These are phyloP conservation scores for Platerodrilus igneus DNA, from an alignment of 2,888 invertebrate genomes.

Conservation along the genomic window DNA sequence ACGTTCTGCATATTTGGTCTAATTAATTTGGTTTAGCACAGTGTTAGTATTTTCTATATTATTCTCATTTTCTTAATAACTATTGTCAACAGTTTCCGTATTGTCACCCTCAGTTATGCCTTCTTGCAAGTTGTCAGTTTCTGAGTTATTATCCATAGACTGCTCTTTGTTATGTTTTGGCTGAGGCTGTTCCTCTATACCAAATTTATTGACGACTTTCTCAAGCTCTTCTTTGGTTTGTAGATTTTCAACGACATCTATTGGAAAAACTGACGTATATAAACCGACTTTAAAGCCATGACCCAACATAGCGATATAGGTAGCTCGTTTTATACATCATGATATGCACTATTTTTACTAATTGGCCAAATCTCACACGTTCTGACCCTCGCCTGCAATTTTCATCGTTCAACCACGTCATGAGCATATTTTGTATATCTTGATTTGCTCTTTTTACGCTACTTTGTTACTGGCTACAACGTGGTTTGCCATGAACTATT, in stretches of 20 bases:
- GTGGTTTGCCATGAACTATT: constrained; percentile 22
- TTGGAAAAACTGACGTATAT: constrained; percentile 17
- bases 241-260: constrained; percentile 19
- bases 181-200: no score
- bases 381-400: constrained; percentile 18
- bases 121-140: no score
- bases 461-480: constrained; percentile 17
- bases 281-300: constrained; percentile 19
- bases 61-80: no score
- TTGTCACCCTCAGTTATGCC: no score
- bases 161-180: no score
- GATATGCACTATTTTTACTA: constrained; percentile 24
- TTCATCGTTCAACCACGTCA: constrained; percentile 18
- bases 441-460: constrained; percentile 17
- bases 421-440: constrained; percentile 20
- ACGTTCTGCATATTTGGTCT: no score
- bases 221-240: constrained; percentile 21
- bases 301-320: constrained; percentile 22
- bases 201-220: constrained; percentile 7
- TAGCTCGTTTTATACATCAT: constrained; percentile 20
- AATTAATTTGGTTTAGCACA: no score
- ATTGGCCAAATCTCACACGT: constrained; percentile 21
- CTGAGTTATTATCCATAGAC: no score
- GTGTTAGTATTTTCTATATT: no score
- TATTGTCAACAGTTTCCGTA: no score